Base-by-base conservation (phyloP, 1,140 invertebrate genomes). In the Ips nitidus region DNA sequence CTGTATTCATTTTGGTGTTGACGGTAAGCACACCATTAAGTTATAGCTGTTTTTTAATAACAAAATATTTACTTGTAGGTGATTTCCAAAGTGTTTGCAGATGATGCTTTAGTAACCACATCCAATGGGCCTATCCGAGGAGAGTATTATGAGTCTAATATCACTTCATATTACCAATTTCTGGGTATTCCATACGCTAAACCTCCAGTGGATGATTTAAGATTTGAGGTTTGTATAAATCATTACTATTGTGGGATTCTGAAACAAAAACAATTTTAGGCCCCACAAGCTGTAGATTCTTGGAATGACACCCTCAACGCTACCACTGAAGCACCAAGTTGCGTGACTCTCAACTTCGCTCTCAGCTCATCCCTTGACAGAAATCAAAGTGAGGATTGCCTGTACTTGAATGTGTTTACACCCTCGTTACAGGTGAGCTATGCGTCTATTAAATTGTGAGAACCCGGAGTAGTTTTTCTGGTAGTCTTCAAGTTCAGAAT, bases 151-250 rank as follows among this genome's bases (percentile, higher is more conserved):
- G 2, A 22, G 8, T 60, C 56, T 42, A 61, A 68, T 38, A 52
- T 52, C 39, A 60, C 8, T 38, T 52, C 37, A 37, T 68, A 60
- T 50, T 68, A 60, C 39, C 56, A 47, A 40, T 68, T 68, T 61
- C 56, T 41, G 36, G 66, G 66, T 36, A 68, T 68, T 41, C 66
- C 66, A 36, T 68, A 41, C 45, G 66, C 66, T 36, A 52, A 6
- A 3, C 57, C 66, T 42, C 66, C 66, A 4, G 7, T 68, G 37
- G 66, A 50, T 4, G 50, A 68, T 1, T 55, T 68, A 52, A 59
- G 66, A 61, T 61, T 60, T 22, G 43, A 68, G 52, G 66, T 68
- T 53, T 60, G 22, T 22, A 0, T 22, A 22, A 45, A 47, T 59
- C 38, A 36, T 47, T 43, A 62, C 22, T 1, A 62, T 8, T 40